These are phyloP conservation scores for Macrochelys suwanniensis DNA, from an alignment of 2,797 vertebrate genomes.

Conservation along the genomic window DNA sequence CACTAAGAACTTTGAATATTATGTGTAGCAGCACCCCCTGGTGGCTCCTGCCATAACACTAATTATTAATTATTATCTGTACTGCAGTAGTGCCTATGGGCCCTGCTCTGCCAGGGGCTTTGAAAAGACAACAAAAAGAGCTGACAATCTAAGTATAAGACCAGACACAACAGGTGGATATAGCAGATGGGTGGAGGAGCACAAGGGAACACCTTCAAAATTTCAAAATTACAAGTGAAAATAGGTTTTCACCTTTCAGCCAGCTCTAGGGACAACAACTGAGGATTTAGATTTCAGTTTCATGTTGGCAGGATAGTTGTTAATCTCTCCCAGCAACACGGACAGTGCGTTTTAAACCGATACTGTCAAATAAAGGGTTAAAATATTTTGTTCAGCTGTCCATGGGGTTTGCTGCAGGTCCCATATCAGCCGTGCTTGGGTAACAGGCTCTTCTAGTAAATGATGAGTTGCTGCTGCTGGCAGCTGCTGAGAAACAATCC, in stretches of 20 bases:
- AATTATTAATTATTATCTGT: slow-evolving; percentile 6
- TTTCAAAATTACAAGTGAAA: slow-evolving; percentile 70
- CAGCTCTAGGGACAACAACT: slow-evolving; percentile 73
- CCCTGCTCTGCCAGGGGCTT: slow-evolving; percentile 56
- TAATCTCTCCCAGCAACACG: slow-evolving; percentile 71
- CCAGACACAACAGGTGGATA: slow-evolving; percentile 58
- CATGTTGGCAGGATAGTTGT: slow-evolving; percentile 68
- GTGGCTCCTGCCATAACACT: rapidly evolving
- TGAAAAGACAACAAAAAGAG: slow-evolving; percentile 68
- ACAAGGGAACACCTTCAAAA: slow-evolving; percentile 65
- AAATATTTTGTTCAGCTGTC: slow-evolving; percentile 77
- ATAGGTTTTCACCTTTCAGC: slow-evolving; percentile 71
- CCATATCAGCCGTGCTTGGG: slow-evolving; percentile 51
- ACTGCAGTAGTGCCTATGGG: slow-evolving; percentile 37
- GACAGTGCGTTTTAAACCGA: slow-evolving; percentile 68
- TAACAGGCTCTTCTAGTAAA: slow-evolving; percentile 73
- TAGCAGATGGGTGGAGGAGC: slow-evolving; percentile 63
- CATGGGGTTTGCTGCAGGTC: slow-evolving; percentile 55
- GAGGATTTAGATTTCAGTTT: slow-evolving; percentile 73
- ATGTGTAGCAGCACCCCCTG: not conserved
- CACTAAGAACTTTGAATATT: not conserved
- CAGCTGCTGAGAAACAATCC: slow-evolving; percentile 77
- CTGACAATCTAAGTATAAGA: slow-evolving; percentile 60
- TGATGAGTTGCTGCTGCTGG: slow-evolving; percentile 66
- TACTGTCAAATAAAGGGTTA: slow-evolving; percentile 65